A percentile compares a stretch with the other conserved stretches of the same genome.
Conservation (phyloP, 2,888 invertebrate genomes). For the Bellardia pandia region DNA sequence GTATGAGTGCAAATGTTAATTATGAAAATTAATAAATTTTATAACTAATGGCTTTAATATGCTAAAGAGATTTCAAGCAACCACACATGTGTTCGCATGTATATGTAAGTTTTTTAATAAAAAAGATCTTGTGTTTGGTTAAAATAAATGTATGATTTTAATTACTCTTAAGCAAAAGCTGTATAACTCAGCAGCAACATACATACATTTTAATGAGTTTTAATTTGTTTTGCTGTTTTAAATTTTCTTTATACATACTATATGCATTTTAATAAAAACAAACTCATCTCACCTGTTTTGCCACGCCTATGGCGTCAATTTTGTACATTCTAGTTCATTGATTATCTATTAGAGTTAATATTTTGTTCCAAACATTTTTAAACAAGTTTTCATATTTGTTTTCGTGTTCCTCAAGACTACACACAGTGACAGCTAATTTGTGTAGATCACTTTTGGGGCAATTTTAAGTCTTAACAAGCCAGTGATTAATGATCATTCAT, state of each 20-base stretch:
- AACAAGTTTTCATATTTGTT: not conserved
- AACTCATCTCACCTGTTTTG: constrained; percentile 71
- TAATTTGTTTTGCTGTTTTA: not conserved
- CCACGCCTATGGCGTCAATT: constrained; percentile 73
- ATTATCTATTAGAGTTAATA: constrained; percentile 1
- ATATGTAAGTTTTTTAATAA: constrained; percentile 9
- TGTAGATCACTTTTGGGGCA: constrained; percentile 42
- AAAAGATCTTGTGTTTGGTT: constrained; percentile 19
- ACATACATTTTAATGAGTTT: constrained; percentile 4
- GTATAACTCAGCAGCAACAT: constrained; percentile 18
- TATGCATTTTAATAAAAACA: constrained; percentile 21
- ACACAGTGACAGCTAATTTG: constrained; percentile 41
- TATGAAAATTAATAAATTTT: constrained; percentile 73
- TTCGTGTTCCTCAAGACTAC: not conserved
- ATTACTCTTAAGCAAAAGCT: constrained; percentile 42
- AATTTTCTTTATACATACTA: not conserved
- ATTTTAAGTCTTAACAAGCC: constrained; percentile 56
- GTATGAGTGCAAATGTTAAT: constrained; percentile 72
- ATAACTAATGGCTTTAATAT: constrained; percentile 72
- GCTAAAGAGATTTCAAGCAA: constrained; percentile 66
- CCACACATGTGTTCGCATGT: not conserved
- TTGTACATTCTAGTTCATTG: not conserved
- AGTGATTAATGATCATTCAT: constrained; percentile 74
- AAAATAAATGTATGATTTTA: constrained; percentile 59
- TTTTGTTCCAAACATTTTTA: not conserved